phyloP scores from a whole-genome alignment of 2,797 vertebrate genomes.

The Pseudotriccus pelzelni region DNA sequence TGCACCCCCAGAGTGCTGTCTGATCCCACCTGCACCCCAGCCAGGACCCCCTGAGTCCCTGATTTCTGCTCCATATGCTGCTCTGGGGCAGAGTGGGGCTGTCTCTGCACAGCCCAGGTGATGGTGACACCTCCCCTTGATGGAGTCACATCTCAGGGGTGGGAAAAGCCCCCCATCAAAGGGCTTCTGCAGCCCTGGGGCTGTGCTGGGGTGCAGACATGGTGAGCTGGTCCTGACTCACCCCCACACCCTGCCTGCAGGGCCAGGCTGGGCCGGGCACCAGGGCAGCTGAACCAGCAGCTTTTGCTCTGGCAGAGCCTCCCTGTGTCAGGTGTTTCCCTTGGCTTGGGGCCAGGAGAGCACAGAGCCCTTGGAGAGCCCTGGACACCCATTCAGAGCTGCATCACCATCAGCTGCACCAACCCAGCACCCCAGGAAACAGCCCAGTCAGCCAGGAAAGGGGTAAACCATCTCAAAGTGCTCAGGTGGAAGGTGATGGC shows the following conservation, averaged over 20 bases:
- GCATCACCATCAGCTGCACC: not conserved
- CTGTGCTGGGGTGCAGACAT: accelerated
- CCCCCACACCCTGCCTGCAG: not conserved
- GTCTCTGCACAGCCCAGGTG: too few species aligned
- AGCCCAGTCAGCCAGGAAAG: not conserved
- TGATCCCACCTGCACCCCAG: not conserved
- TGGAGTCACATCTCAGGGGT: too few species aligned
- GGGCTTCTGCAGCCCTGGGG: not conserved
- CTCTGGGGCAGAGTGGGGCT: too few species aligned
- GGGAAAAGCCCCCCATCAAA: too few species aligned
- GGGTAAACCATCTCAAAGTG: not conserved
- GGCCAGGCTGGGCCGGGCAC: not conserved
- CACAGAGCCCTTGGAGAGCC: not conserved
- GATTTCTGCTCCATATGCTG: too few species aligned
- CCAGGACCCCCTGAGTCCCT: too few species aligned
- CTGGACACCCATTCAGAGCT: too few species aligned
- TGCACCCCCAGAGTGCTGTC: not conserved
- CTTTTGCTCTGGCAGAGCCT: not conserved
- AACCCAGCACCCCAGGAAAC: not conserved
- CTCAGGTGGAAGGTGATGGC: not conserved
- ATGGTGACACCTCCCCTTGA: too few species aligned
- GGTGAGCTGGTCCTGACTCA: constrained; percentile 38
- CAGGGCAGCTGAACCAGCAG: not conserved
- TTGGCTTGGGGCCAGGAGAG: not conserved
- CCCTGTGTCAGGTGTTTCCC: not conserved